Conservation (phyloP, 2,113 vertebrate genomes). For the Anseranas semipalmata region DNA sequence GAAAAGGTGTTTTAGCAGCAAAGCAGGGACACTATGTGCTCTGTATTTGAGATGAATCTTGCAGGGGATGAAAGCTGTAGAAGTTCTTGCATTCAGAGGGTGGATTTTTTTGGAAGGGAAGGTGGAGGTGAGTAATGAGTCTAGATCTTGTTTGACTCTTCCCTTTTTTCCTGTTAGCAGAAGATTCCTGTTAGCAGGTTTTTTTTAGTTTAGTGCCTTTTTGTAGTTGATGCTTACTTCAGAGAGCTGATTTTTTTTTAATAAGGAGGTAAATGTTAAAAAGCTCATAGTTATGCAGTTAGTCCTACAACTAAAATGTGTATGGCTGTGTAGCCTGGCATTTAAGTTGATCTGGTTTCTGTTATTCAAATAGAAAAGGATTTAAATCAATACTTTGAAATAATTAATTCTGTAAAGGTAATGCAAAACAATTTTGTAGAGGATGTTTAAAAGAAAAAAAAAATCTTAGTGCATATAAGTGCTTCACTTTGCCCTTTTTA, state of each 20-base stretch:
- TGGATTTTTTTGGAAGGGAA: not conserved
- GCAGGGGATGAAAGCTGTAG: not conserved
- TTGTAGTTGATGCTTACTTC: not conserved
- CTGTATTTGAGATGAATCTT: not conserved
- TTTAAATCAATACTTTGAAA: not conserved
- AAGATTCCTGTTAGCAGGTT: too few species aligned
- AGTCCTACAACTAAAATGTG: not conserved
- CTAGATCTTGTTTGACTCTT: not conserved
- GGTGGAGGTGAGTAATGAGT: not conserved
- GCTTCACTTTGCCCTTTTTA: not conserved
- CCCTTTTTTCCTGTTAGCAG: not conserved
- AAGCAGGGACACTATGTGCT: not conserved
- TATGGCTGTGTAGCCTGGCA: not conserved
- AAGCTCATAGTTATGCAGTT: not conserved
- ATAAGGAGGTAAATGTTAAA: not conserved
- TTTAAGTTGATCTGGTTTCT: not conserved
- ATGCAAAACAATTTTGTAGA: not conserved
- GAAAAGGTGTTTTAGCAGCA: not conserved
- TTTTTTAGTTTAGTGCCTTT: not conserved
- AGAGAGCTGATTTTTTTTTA: not conserved
- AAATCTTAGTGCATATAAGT: not conserved
- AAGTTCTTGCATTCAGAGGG: not conserved
- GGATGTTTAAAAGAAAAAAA: not conserved
- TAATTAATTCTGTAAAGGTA: not conserved
- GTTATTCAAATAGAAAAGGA: not conserved